Conservation (phyloP, 2,888 invertebrate species). For the Lymantria dispar region DNA sequence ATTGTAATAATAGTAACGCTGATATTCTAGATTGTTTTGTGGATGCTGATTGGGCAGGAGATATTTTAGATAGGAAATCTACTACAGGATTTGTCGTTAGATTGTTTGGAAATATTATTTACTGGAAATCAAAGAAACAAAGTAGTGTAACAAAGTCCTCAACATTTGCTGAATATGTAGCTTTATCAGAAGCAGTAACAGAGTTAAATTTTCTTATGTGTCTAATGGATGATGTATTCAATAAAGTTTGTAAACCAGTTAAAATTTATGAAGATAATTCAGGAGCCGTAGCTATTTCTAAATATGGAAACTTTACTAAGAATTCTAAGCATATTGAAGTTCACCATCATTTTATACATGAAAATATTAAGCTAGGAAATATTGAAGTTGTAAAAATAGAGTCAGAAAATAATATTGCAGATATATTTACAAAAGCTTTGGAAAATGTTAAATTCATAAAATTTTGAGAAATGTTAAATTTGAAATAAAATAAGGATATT, state of each 20-base stretch:
- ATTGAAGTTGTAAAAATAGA: not conserved
- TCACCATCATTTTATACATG: constrained; percentile 8
- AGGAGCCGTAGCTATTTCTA: constrained; percentile 18
- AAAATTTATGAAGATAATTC: constrained; percentile 23
- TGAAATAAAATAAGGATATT: constrained; percentile 1
- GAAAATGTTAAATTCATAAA: constrained; percentile 7
- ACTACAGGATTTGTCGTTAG: constrained; percentile 38
- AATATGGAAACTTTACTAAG: constrained; percentile 24
- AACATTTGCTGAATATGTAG: not conserved
- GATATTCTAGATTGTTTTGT: not conserved
- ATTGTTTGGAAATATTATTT: constrained; percentile 38
- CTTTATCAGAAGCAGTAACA: constrained; percentile 8
- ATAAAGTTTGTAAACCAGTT: no score
- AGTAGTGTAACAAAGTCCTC: constrained; percentile 1
- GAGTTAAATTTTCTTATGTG: constrained; percentile 2
- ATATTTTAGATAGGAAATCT: constrained; percentile 15
- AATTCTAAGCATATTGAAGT: constrained; percentile 21
- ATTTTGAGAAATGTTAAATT: constrained; percentile 9
- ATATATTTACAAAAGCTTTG: not conserved
- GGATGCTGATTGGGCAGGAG: constrained; percentile 19
- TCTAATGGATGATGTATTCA: constrained; percentile 3
- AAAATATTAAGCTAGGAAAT: constrained; percentile 1
- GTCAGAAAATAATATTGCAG: not conserved
- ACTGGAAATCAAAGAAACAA: constrained; percentile 42
- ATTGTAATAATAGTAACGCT: no score